Base-by-base conservation (phyloP, 2,888 invertebrate species). In the Microctonus hyperodae region DNA sequence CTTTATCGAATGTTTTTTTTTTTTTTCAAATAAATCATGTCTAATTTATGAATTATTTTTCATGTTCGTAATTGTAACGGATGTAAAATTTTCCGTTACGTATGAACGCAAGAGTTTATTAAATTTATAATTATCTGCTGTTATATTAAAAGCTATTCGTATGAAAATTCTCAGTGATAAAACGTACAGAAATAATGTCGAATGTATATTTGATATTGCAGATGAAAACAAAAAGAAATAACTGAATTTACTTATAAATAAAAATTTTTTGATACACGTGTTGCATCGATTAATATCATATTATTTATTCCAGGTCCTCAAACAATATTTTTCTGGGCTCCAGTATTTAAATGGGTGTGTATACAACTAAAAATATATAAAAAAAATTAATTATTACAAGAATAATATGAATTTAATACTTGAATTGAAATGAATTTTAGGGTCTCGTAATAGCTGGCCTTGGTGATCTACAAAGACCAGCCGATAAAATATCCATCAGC, bases 291-390 rank as follows among this genome's bases (percentile, higher is more conserved):
- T 37, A 23, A 44, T 1, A 2, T 1, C 1, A n/a, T 50, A 16
- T 50, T 44, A 2, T 33, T 60, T 58, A 55, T 74, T 75, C 63
- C 70, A 97, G 98, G 98, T 82, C 98, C 98, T 10, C 97, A 98
- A 88, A 98, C 98, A 2, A 90, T 99, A 68, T 97, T 97, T 86
- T 98, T 99, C 86, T 99, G 98, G 98, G 97, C 98, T 40, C 98
- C 98, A 69, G 88, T 91, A 23, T 93, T 97, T 80, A 99, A 99
- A 91, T 99, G 98, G 98, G 97, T 97, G 88, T 90, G 89, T 86
- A 71, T 70, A 63, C 64, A 28, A 16, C 23, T 2, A 60, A 10
- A 44, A 37, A 31, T 40, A 53, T 16, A 25, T 48, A 16, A 7
- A 9, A 23, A 20, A 50, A 1, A 50, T 50, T 9, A 16, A n/a